phyloP scores from a whole-genome alignment of 2,113 vertebrate species.

The Zosterops borbonicus region DNA sequence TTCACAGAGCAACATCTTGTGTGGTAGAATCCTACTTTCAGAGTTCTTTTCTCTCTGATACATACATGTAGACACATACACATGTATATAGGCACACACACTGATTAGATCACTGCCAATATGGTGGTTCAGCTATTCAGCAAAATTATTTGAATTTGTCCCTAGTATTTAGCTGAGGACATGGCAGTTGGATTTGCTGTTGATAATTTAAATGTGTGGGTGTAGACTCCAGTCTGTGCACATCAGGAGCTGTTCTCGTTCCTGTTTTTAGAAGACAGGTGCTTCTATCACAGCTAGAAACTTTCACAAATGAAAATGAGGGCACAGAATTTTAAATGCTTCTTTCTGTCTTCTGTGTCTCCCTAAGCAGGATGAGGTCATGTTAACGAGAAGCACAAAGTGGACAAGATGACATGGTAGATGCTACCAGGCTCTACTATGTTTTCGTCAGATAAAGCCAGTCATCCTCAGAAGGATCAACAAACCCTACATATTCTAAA shows the following conservation, averaged over 20 bases:
- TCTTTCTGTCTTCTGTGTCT: neutral
- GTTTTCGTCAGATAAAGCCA: neutral
- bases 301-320: neutral
- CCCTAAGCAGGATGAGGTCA: neutral
- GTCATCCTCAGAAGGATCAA: neutral
- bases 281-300: neutral
- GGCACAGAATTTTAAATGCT: neutral
- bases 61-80: accelerated
- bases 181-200: neutral
- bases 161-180: neutral
- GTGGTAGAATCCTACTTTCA: neutral
- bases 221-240: neutral
- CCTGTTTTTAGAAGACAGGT: neutral
- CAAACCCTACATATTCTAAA: neutral
- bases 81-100: accelerated
- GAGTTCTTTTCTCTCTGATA: neutral
- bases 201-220: neutral
- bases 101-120: neutral
- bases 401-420: neutral
- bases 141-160: neutral
- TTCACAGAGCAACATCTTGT: neutral
- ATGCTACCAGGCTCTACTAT: neutral
- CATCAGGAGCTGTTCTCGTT: neutral
- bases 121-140: neutral
- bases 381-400: neutral